Evolutionary conservation across 2,888 invertebrate genomes (phyloP), one percentile per base, ranked within the genome.

Genomic region (Acrocera orbiculus): DNA sequence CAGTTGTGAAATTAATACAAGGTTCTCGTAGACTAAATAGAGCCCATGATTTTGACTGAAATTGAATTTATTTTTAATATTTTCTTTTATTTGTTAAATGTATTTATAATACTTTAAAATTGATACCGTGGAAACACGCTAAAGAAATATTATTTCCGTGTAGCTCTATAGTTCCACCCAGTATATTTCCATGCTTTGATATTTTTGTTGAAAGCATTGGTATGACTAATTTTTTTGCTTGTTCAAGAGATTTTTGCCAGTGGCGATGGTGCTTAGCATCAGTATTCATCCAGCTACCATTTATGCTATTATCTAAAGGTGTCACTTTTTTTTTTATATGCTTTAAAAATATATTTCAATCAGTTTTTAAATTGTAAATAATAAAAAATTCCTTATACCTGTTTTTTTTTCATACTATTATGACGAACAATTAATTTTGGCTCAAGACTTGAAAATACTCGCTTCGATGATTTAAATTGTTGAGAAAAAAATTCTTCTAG

Each of bases 401-500:
- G 58, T 14, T 55, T 50, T 3, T 57, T 49, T 38, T 51, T 55
- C 25, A 57, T 53, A 44, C 58, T 59, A 1, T 51, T 51, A 15
- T 47, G 51, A 20, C 56, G 52, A 33, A 57, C 56, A 32, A 51
- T 53, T 10, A 56, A 41, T 20, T 66, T 61, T 2, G 73, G 67
- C 53, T 65, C 74, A 42, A 75, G 51, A 24, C 74, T 76, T 40
- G 79, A 81, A 54, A 93, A 85, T 4, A 89, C 90, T 3, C 92
- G 69, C 56, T 87, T 89, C 54, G 90, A 87, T 45, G 87, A 90
- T 56, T 90, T 89, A 56, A 95, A 90, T 64, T 96, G 95, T 58
- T 93, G 93, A 40, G 86, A 81, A 63, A 98, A 95, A 66, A 98
- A 98, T 62, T 95, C 92, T 48, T 92, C 90, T 22, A 98, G 67